Base-by-base conservation (phyloP, 2,797 vertebrate genomes). In the Peromyscus aztecus region DNA sequence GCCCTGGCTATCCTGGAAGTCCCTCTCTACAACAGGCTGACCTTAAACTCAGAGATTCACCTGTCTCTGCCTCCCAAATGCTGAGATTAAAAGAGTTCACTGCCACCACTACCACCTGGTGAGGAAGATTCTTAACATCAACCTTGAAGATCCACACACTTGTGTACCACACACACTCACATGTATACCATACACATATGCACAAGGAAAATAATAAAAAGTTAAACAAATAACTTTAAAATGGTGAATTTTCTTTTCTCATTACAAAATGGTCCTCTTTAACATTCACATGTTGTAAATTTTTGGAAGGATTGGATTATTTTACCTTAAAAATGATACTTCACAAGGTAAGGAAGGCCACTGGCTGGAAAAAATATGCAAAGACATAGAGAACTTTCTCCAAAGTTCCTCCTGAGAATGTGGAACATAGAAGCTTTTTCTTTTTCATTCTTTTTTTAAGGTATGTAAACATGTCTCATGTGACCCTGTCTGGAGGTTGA, bases 231-330 rank as follows among this genome's bases (percentile, higher is more conserved):
- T 85, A 23, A 43, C 40, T 63, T 67, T 67, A 10, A 86, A 63
- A 59, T n/a, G 1, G n/a, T 69, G 3, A 92, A 93, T 78, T 94
- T 91, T 85, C 67, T 77, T 94, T 93, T 85, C 67, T 88, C 65
- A 90, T 65, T 93, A 71, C 5, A 77, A 71, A 96, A 71, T 82
- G 31, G 6, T 16, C 63, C 65, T 71, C 31, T 46, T 65, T 67
- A 85, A 67, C 31, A 67, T 40, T 24, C 19, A 24, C 31, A n/a
- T 61, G 55, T 40, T 37, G n/a, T 82, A 9, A 59, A 67, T 34
- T 61, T 55, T 37, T 23, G n/a, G 23, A 24, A 34, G 34, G 46
- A 24, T 14, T 67, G 9, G 49, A 37, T 14, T 87, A 14, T 40
- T 67, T 34, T 82, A 69, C 31, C 80, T 37, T 83, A 87, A 83